phyloP scores from a whole-genome alignment of 1,140 invertebrate genomes.

The Listronotus bonariensis region DNA sequence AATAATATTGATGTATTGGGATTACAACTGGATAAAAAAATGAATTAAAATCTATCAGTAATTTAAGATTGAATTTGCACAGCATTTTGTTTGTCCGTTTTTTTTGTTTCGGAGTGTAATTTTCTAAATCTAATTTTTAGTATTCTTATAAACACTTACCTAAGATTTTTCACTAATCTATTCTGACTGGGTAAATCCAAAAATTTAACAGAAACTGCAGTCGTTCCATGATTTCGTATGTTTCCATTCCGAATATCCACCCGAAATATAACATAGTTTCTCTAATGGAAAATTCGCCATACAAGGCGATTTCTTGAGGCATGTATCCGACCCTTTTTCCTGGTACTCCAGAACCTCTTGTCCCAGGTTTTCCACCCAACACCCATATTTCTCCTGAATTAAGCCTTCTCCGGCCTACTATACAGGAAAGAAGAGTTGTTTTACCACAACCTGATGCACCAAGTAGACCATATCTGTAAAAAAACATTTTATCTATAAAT shows the following conservation, averaged over 20 bases:
- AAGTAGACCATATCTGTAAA: constrained; percentile 79
- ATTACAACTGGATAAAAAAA: too few relatives aligned
- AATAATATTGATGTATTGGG: too few relatives aligned
- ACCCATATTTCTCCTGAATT: constrained; percentile 87
- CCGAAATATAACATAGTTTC: constrained; percentile 97
- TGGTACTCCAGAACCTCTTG: constrained; percentile 80
- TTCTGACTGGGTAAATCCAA: constrained; percentile 84
- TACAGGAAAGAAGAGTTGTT: constrained; percentile 84
- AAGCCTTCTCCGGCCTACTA: constrained; percentile 79
- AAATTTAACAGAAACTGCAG: constrained; percentile 85
- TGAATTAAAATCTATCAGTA: too few relatives aligned
- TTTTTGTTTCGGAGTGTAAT: too few relatives aligned
- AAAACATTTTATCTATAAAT: constrained; percentile 6
- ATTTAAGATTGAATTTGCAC: too few relatives aligned
- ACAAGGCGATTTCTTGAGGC: constrained; percentile 91
- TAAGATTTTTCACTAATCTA: constrained; percentile 80
- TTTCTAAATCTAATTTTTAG: too few relatives aligned
- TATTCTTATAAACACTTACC: constrained; percentile 36
- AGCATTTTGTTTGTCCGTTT: too few relatives aligned
- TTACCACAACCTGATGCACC: constrained; percentile 86
- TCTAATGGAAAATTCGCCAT: constrained; percentile 91
- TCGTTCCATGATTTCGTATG: constrained; percentile 76
- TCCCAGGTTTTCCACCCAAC: constrained; percentile 81
- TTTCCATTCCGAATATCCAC: constrained; percentile 91
- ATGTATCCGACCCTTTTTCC: constrained; percentile 84